These are phyloP conservation scores for Oenanthe oenanthe DNA, from an alignment of 2,113 vertebrate species.

Conservation along the genomic window DNA sequence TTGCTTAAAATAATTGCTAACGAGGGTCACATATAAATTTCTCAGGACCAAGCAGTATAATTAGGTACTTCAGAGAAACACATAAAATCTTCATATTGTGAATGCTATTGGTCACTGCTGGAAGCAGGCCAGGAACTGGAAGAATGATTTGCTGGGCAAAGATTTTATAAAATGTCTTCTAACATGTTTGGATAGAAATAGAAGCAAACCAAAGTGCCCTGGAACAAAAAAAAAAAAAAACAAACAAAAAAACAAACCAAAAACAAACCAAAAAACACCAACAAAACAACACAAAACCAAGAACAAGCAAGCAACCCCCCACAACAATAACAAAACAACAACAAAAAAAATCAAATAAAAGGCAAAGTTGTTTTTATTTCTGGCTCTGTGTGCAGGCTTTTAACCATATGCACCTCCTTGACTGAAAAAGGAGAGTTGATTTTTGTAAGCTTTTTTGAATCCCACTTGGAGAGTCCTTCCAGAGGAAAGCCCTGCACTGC, in stretches of 20 bases:
- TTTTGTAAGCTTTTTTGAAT: background rate
- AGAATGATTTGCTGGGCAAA: constrained; percentile 13
- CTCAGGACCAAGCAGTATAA: constrained; percentile 44
- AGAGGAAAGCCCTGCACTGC: background rate
- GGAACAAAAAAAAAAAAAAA: background rate
- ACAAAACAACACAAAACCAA: background rate
- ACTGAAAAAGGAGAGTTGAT: background rate
- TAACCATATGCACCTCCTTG: background rate
- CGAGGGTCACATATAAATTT: constrained; percentile 63
- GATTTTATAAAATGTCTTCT: background rate
- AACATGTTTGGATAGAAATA: background rate
- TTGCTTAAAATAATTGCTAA: constrained; percentile 57
- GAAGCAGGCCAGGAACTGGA: constrained; percentile 19
- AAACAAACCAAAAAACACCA: too few species aligned
- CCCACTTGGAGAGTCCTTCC: background rate
- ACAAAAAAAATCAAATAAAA: background rate
- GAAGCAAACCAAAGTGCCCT: background rate
- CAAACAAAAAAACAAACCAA: background rate
- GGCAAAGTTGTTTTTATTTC: background rate
- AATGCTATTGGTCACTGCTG: constrained; percentile 36
- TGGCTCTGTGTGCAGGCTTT: background rate
- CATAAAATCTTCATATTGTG: constrained; percentile 46
- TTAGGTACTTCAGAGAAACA: constrained; percentile 48
- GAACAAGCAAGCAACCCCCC: background rate
- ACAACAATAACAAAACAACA: too few species aligned